Evolutionary conservation across 2,888 invertebrate species (phyloP).

Genomic region (Spilarctia lutea): DNA sequence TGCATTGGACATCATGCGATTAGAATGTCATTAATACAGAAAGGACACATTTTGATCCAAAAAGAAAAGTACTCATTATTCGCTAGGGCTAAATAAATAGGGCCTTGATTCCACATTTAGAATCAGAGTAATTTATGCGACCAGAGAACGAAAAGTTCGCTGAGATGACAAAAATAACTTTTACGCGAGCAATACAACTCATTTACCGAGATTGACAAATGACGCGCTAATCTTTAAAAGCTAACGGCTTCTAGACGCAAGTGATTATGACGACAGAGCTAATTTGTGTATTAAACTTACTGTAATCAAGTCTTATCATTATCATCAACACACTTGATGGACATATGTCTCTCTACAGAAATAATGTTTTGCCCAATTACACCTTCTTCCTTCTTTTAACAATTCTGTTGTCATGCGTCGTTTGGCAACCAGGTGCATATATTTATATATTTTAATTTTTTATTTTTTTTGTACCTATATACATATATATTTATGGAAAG

Average conservation of each 20-base stretch:
- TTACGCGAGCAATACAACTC: background rate
- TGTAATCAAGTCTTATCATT: background rate
- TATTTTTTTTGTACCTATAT: too few species aligned
- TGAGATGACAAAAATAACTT: background rate
- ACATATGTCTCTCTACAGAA: too few species aligned
- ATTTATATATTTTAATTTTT: too few species aligned
- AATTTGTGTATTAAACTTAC: background rate
- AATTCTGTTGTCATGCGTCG: too few species aligned
- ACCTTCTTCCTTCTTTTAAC: too few species aligned
- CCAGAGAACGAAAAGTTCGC: background rate
- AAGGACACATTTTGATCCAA: background rate
- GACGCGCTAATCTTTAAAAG: background rate
- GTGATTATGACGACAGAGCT: background rate
- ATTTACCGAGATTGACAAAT: constrained; percentile 2
- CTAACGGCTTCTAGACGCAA: background rate
- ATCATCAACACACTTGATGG: too few species aligned
- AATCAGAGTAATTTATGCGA: background rate
- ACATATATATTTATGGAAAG: too few species aligned
- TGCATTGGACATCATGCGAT: background rate
- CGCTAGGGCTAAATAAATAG: background rate
- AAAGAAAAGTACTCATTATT: background rate
- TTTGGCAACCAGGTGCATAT: too few species aligned
- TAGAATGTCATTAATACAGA: background rate
- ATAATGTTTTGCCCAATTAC: too few species aligned
- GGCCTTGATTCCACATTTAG: background rate